phyloP scores from a whole-genome alignment of 2,113 vertebrate genomes.

The Paedocypris sp. region DNA sequence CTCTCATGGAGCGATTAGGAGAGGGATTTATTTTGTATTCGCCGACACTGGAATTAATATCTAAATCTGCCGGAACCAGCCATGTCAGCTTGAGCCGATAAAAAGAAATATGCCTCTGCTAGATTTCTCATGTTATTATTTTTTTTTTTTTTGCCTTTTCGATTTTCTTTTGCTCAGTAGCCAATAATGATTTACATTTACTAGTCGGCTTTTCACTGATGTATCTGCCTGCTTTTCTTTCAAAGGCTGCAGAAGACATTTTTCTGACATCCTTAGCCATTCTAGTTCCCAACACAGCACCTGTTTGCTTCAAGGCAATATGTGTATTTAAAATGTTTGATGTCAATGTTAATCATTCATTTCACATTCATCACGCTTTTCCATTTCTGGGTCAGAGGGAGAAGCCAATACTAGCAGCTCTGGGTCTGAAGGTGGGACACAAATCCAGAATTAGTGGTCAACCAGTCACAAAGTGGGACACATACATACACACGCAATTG shows the following conservation, averaged over 20 bases:
- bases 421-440: too few relatives aligned
- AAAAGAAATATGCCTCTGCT: constrained; percentile 50
- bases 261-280: constrained; percentile 2
- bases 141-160: constrained; percentile 26
- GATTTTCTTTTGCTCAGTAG: constrained; percentile 8
- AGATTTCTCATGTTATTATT: constrained; percentile 37
- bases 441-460: too few relatives aligned
- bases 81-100: constrained; percentile 58
- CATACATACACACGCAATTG: too few relatives aligned
- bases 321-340: too few relatives aligned
- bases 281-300: constrained; percentile 11
- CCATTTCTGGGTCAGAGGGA: too few relatives aligned
- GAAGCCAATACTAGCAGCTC: too few relatives aligned
- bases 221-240: background rate
- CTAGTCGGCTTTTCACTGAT: constrained; percentile 43
- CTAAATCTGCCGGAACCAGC: constrained; percentile 51
- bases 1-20: constrained; percentile 57
- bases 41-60: constrained; percentile 61
- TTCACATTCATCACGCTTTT: too few relatives aligned
- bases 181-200: constrained; percentile 25
- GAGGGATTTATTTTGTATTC: constrained; percentile 62
- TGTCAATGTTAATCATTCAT: too few relatives aligned
- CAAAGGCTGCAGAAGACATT: background rate
- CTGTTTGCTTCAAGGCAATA: background rate
- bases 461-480: too few relatives aligned